Evolutionary conservation across 2,888 invertebrate species (phyloP), one percentile per base, ranked within the genome.

Genomic region (Athalia cordata): DNA sequence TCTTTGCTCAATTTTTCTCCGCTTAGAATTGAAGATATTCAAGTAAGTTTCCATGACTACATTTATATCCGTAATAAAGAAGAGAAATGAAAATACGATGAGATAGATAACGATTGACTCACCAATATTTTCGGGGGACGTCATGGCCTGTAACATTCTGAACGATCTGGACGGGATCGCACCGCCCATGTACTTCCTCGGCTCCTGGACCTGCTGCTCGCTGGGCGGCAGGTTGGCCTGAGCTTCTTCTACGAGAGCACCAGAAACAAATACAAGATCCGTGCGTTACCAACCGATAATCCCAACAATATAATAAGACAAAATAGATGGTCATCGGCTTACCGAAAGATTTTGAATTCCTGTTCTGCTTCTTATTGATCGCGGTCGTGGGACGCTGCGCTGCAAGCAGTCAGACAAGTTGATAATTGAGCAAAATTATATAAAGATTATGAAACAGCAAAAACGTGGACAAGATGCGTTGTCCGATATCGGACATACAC

Each of bases 101-200:
- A 29, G 29, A 29, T 29, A 29, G 29, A 29, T n/a, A 13, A 29
- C 9, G n/a, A n/a, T 13, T 62, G 43, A 91, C 93, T 93, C 91
- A 94, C 94, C 94, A 89, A 92, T 91, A 87, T 92, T 92, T 86
- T 94, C 94, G 78, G 93, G 93, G 80, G 93, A 93, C 81, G 95
- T 95, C 95, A 95, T 95, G 74, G 95, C 94, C 90, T 96, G 96
- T 78, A 96, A 91, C 87, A 95, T 94, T 90, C 93, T 94, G 90
- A 96, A 96, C 61, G 95, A 95, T 88, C 95, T 93, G 82, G 95
- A 95, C 77, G 96, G 96, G 89, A 96, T 96, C 82, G 94, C 93
- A 86, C 95, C 94, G 77, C 96, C 96, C 85, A 93, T 94, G 86
- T 95, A 95, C 87, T 94, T 94, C 87, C 93, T 94, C 67, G 95